Conservation (phyloP, 1,140 invertebrate species). For the Panagrolaimus sp. region DNA sequence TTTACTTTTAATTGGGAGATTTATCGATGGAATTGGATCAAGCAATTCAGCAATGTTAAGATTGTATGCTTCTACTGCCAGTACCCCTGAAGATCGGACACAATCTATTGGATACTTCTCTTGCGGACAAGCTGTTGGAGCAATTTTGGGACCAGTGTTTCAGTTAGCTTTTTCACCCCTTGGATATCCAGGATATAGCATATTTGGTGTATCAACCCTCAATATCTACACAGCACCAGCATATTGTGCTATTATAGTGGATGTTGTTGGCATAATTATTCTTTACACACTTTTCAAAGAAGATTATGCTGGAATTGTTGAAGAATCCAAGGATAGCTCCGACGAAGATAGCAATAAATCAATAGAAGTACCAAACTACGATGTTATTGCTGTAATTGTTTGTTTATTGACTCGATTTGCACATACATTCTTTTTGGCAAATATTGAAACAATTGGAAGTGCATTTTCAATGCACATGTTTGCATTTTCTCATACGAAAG, state of each 20-base stretch:
- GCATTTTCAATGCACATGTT: conserved; percentile 44
- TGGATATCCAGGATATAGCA: background rate
- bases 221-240: conserved; percentile 18
- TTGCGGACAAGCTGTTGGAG: conserved; percentile 5
- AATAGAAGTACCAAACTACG: conserved; percentile 1
- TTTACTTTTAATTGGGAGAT: conserved; percentile 8
- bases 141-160: background rate
- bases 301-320: conserved; percentile 4
- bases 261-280: background rate
- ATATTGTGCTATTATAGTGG: background rate
- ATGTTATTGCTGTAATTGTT: background rate
- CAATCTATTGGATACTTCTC: background rate
- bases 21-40: background rate
- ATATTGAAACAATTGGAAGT: conserved; percentile 21
- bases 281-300: background rate
- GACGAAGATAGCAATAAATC: background rate
- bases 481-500: conserved; percentile 29
- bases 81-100: background rate
- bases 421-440: conserved; percentile 7
- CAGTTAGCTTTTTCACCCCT: conserved; percentile 7
- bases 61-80: conserved; percentile 9
- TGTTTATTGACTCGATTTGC: background rate
- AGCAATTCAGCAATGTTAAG: background rate
- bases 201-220: background rate
- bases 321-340: background rate